These are phyloP conservation scores for Ophiothrix spiculata DNA, from an alignment of 35 echinoderm and acorn worm genomes.

Conservation along the genomic window DNA sequence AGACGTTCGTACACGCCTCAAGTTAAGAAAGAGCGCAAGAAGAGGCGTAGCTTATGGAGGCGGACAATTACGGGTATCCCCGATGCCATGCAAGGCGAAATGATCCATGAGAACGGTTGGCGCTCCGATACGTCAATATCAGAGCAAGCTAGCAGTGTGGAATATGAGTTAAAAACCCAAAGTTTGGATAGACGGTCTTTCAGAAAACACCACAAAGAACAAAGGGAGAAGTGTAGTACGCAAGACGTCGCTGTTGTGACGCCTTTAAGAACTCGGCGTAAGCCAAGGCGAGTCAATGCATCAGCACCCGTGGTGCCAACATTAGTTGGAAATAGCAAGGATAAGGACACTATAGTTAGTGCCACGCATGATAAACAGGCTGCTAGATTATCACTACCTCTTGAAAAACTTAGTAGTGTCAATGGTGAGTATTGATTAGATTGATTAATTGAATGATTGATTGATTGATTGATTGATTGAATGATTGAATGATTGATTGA, in stretches of 20 bases:
- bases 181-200: conserved; percentile 58
- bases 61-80: conserved; percentile 71
- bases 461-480: too few species aligned
- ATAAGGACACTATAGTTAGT: not conserved
- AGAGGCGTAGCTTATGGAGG: conserved; percentile 54
- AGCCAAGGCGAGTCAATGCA: conserved; percentile 1
- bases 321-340: not conserved
- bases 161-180: conserved; percentile 63
- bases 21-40: conserved; percentile 36
- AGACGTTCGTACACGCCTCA: conserved; percentile 55
- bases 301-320: not conserved
- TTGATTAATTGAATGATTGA: too few species aligned
- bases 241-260: conserved; percentile 58
- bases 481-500: too few species aligned
- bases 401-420: not conserved
- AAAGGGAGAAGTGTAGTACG: conserved; percentile 4
- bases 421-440: not conserved
- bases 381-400: not conserved
- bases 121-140: conserved; percentile 10
- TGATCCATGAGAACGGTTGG: conserved; percentile 1
- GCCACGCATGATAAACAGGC: not conserved
- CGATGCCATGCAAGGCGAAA: not conserved
- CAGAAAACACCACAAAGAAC: conserved; percentile 34
- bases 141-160: conserved; percentile 27
- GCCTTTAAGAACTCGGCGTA: conserved; percentile 42